Conservation (phyloP, 2,888 invertebrate species). For the Leptinotarsa juncta region DNA sequence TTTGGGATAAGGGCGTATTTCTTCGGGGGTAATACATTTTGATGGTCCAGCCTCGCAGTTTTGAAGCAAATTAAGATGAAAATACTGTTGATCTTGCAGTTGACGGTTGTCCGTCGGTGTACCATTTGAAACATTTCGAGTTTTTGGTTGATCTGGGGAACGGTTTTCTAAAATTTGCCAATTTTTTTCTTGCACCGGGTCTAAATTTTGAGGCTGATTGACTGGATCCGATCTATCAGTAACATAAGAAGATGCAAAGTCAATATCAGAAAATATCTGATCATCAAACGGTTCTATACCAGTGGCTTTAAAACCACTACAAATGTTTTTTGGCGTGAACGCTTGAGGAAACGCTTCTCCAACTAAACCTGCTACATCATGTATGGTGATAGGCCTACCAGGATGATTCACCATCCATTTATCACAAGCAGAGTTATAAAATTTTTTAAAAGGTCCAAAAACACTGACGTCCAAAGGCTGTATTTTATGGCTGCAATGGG, state of each 20-base stretch:
- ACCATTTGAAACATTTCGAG: neutral
- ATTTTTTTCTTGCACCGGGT: conserved; percentile 14
- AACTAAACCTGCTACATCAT: conserved; percentile 55
- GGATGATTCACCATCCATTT: conserved; percentile 60
- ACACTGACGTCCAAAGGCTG: conserved; percentile 62
- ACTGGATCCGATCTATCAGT: conserved; percentile 20
- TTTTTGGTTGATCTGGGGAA: conserved; percentile 14
- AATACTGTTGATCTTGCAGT: conserved; percentile 17
- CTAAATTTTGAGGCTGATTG: conserved; percentile 16
- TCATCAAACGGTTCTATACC: conserved; percentile 45
- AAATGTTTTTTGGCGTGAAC: conserved; percentile 43
- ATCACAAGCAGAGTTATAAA: conserved; percentile 55
- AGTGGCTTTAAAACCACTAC: conserved; percentile 38
- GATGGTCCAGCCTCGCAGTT: conserved; percentile 2
- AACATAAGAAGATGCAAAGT: conserved; percentile 24
- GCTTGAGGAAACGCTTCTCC: conserved; percentile 39
- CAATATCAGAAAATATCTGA: conserved; percentile 34
- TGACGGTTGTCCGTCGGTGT: neutral
- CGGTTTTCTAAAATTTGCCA: conserved; percentile 4
- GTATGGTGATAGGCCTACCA: conserved; percentile 61
- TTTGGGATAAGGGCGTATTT: conserved; percentile 12
- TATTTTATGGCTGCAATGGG: no score
- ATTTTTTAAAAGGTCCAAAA: conserved; percentile 61
- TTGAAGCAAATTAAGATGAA: conserved; percentile 19
- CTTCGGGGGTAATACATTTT: conserved; percentile 16